phyloP scores from a whole-genome alignment of 2,888 invertebrate species.

The Andrena camellia region DNA sequence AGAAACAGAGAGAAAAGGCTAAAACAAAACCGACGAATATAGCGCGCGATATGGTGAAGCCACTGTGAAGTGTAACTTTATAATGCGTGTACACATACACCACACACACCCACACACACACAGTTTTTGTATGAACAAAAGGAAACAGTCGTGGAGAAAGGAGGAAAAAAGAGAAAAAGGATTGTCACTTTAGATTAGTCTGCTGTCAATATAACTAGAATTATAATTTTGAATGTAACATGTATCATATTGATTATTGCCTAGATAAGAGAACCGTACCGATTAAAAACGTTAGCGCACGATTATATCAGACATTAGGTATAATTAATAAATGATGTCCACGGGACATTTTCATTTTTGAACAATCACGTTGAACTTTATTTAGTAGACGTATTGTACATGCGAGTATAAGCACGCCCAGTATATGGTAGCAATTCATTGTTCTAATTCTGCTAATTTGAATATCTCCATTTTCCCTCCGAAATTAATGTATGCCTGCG shows the following conservation, averaged over 20 bases:
- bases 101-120: conserved; percentile 71
- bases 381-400: conserved; percentile 40
- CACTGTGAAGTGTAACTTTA: conserved; percentile 42
- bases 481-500: background rate
- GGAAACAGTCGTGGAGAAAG: conserved; percentile 51
- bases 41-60: conserved; percentile 21
- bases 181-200: conserved; percentile 75
- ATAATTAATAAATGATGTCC: conserved; percentile 82
- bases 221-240: conserved; percentile 79
- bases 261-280: conserved; percentile 77
- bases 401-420: background rate
- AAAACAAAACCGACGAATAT: conserved; percentile 16
- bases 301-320: conserved; percentile 81
- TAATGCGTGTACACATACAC: conserved; percentile 71
- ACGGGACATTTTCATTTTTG: conserved; percentile 82
- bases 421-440: background rate
- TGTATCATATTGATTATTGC: conserved; percentile 83
- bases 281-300: conserved; percentile 80
- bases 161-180: conserved; percentile 22
- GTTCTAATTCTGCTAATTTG: background rate
- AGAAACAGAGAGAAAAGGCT: conserved; percentile 4
- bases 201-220: conserved; percentile 75
- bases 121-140: conserved; percentile 76
- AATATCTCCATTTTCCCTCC: background rate
- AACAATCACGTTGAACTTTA: conserved; percentile 65